Evolutionary conservation across 2,888 invertebrate genomes (phyloP), one percentile per base, ranked within the genome.

Genomic region (Ectemnius cavifrons): DNA sequence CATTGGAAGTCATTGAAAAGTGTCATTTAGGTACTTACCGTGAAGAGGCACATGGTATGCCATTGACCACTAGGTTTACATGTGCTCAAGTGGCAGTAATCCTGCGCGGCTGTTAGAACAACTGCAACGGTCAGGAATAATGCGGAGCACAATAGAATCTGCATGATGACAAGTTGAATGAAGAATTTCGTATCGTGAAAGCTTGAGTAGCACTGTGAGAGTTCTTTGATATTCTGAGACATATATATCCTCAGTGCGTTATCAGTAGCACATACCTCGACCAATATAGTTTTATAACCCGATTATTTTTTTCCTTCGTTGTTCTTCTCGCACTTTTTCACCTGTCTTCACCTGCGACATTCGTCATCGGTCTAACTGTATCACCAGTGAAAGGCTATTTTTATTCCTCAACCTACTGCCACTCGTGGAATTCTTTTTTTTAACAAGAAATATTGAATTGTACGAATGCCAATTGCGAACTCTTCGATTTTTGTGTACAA

Each of bases 21-120:
- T 52, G 5, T 16, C 13, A 14, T 52, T 14, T 52, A 37, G 5
- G 52, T 5, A 66, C 78, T 80, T 62, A 81, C 80, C 4, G 56
- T 13, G 18, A 57, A 78, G 28, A 11, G 20, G 63, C 80, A 80
- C 71, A 80, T 8, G 0, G 80, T 78, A 27, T 81, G 80, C 8
- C 1, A 2, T 47, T 1, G 67, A 23, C 5, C 14, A 5, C 2
- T 0, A 0, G 2, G 6, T 0, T 0, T 1, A 6, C 72, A 78
- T 46, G 57, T 45, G 8, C 58, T 28, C 2, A 75, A 2, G 0
- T 52, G 59, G 61, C 83, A 83, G 16, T 77, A 66, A 18, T 67
- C 11, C 0, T 28, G 47, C 1, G 46, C 45, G 11, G 2, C 58
- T 6, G 61, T 23, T 2, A n/a, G 2, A 1, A 13, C 20, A 2